These are phyloP conservation scores for Linnaemya vulpina DNA, from an alignment of 2,888 invertebrate species.

Conservation along the genomic window DNA sequence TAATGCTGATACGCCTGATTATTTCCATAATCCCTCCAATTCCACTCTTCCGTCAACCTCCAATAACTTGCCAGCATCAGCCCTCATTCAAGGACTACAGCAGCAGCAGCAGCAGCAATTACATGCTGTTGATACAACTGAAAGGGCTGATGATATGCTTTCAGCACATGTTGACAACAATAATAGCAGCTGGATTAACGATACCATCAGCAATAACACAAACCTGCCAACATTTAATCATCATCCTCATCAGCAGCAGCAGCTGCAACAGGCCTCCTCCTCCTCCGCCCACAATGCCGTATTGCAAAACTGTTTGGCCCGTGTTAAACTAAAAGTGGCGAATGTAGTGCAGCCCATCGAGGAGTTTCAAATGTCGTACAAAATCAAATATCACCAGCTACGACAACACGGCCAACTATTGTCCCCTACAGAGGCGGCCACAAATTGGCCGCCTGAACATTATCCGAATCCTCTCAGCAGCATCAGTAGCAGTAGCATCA, in stretches of 20 bases:
- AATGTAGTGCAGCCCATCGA: conserved; percentile 77
- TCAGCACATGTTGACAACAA: conserved; percentile 28
- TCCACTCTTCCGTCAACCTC: background rate
- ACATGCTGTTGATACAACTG: conserved; percentile 34
- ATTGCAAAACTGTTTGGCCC: conserved; percentile 75
- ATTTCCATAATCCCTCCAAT: conserved; percentile 25
- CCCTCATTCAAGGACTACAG: conserved; percentile 18
- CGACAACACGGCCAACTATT: conserved; percentile 3
- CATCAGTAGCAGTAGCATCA: background rate
- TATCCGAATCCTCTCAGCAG: conserved; percentile 28
- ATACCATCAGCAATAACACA: conserved; percentile 23
- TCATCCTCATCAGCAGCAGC: background rate
- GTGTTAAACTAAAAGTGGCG: conserved; percentile 77
- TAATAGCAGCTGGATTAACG: conserved; percentile 11
- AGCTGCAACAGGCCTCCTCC: conserved; percentile 24
- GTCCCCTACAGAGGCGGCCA: background rate
- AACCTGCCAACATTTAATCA: conserved; percentile 47
- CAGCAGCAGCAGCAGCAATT: conserved; percentile 45
- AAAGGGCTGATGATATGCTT: conserved; percentile 19
- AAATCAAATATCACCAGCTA: conserved; percentile 70
- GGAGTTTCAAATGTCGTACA: conserved; percentile 80
- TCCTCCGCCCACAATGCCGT: background rate
- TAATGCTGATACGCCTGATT: conserved; percentile 33
- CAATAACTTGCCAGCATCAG: background rate
- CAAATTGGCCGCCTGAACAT: conserved; percentile 29